Evolutionary conservation across 2,888 invertebrate genomes (phyloP).

Genomic region (Phlogophora meticulosa): DNA sequence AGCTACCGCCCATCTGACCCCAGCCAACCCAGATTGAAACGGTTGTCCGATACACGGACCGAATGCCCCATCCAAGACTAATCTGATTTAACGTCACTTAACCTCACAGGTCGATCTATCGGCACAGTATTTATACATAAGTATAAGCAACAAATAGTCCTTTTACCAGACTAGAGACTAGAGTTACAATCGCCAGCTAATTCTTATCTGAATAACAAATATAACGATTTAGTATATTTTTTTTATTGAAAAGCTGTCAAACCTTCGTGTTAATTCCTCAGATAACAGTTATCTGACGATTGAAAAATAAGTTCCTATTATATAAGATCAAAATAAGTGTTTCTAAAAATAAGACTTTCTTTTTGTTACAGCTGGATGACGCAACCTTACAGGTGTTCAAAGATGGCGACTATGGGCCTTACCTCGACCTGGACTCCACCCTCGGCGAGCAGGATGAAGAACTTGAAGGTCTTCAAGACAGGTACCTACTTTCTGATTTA

Average conservation of each 20-base stretch:
- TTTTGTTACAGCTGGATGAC: constrained; percentile 97
- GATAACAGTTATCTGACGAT: too few species aligned
- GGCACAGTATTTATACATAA: not conserved
- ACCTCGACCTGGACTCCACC: constrained; percentile 98
- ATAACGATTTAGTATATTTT: too few species aligned
- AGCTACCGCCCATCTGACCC: not conserved
- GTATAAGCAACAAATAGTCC: too few species aligned
- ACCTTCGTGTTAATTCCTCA: too few species aligned
- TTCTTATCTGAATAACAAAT: too few species aligned
- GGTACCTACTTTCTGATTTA: constrained; percentile 89
- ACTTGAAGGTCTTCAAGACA: constrained; percentile 98
- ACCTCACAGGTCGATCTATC: not conserved
- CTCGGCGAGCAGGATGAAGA: constrained; percentile 99
- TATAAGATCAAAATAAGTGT: too few species aligned
- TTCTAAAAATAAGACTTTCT: constrained; percentile 8
- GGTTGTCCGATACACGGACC: not conserved
- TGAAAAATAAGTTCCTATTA: too few species aligned
- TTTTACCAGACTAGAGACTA: too few species aligned
- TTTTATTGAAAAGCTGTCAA: too few species aligned
- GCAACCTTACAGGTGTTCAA: constrained; percentile 99
- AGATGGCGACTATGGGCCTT: constrained; percentile 99
- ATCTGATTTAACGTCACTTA: constrained; percentile 16
- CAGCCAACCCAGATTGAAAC: not conserved
- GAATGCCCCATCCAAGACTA: not conserved
- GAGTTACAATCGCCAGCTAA: too few species aligned